These are phyloP conservation scores for Tylochromis polylepis DNA, from an alignment of 2,113 vertebrate genomes.

Conservation along the genomic window DNA sequence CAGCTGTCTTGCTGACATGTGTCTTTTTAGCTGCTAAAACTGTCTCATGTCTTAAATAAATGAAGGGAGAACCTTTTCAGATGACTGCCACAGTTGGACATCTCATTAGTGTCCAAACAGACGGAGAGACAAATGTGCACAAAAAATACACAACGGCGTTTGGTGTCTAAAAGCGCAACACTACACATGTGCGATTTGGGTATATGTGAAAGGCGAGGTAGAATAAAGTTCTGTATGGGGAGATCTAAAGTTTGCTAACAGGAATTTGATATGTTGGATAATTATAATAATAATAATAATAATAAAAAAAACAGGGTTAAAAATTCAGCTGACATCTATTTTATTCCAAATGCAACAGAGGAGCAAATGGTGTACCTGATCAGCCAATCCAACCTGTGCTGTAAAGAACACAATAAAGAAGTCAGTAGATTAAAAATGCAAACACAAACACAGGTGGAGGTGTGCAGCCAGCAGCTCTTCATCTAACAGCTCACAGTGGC, in stretches of 20 bases:
- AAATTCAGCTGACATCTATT: neutral
- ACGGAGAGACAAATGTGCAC: neutral
- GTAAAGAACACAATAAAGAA: neutral
- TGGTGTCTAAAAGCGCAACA: neutral
- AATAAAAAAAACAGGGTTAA: neutral
- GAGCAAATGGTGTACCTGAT: neutral
- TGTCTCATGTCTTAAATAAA: neutral
- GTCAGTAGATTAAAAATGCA: neutral
- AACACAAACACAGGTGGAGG: neutral
- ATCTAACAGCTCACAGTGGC: neutral
- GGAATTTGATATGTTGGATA: neutral
- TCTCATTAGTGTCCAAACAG: slow-evolving; percentile 36
- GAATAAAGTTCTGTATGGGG: neutral
- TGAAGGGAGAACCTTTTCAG: neutral
- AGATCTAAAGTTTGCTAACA: neutral
- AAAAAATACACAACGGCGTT: neutral
- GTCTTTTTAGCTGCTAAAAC: slow-evolving; percentile 22
- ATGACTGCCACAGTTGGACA: neutral
- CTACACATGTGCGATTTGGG: neutral
- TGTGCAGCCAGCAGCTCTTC: neutral
- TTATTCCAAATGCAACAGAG: neutral
- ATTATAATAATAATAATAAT: neutral
- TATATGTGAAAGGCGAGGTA: neutral
- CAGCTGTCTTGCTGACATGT: slow-evolving; percentile 20
- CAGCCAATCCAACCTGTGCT: neutral